phyloP scores from a whole-genome alignment of 1,140 invertebrate species.

The Pantala flavescens region DNA sequence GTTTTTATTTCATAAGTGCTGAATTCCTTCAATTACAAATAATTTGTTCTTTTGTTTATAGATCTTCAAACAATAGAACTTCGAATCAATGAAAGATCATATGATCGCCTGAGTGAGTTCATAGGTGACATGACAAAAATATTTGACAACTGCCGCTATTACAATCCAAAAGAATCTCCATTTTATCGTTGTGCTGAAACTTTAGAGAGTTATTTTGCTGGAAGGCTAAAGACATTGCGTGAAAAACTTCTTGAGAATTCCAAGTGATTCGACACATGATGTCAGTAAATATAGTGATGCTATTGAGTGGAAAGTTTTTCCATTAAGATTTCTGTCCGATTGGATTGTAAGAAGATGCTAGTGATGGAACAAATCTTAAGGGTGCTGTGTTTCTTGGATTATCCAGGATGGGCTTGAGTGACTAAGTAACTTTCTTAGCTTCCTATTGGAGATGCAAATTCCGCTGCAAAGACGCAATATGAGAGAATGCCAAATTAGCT shows the following conservation, averaged over 20 bases:
- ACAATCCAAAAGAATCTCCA: slow-evolving; percentile 88
- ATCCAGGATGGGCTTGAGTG: too few relatives aligned
- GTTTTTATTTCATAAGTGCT: too few relatives aligned
- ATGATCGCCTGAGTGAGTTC: slow-evolving; percentile 84
- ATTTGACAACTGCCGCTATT: slow-evolving; percentile 96
- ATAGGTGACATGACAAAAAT: slow-evolving; percentile 96
- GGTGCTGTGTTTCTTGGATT: neutral
- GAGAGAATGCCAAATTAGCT: too few relatives aligned
- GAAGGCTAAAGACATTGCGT: slow-evolving; percentile 75
- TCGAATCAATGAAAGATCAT: slow-evolving; percentile 72
- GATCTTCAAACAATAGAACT: slow-evolving; percentile 88
- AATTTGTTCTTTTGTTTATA: slow-evolving; percentile 38
- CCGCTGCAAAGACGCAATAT: too few relatives aligned
- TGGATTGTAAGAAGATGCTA: neutral
- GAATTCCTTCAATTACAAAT: too few relatives aligned
- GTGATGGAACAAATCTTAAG: neutral
- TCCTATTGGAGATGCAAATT: too few relatives aligned
- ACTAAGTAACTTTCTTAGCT: too few relatives aligned
- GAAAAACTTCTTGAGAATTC: slow-evolving; percentile 58
- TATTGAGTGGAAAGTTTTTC: neutral
- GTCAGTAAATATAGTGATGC: neutral
- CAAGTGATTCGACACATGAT: slow-evolving; percentile 17
- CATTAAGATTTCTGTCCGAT: too few relatives aligned
- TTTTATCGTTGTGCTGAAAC: slow-evolving; percentile 93
- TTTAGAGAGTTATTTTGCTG: slow-evolving; percentile 90